These are phyloP conservation scores for Diarsia dahlii DNA, from an alignment of 2,888 invertebrate genomes.

Conservation along the genomic window DNA sequence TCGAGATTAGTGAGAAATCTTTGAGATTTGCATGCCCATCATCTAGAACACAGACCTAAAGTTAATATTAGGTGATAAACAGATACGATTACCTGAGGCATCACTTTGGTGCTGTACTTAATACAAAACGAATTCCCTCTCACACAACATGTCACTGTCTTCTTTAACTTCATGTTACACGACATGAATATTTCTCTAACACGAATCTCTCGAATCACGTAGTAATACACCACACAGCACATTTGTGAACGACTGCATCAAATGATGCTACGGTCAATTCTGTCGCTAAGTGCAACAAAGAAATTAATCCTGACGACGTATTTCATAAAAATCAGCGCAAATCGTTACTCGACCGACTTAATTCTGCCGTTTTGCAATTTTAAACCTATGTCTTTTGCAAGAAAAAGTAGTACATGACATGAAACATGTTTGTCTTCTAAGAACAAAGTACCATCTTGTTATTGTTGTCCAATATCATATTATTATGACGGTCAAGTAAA, in stretches of 20 bases:
- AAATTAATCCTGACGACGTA: conserved; percentile 75
- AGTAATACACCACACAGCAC: conserved; percentile 73
- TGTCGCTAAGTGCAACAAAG: conserved; percentile 80
- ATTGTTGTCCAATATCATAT: conserved; percentile 42
- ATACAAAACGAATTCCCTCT: conserved; percentile 83
- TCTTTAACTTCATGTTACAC: conserved; percentile 86
- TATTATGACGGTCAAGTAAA: conserved; percentile 4
- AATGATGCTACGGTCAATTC: conserved; percentile 74
- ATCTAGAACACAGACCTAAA: conserved; percentile 1
- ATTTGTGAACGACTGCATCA: conserved; percentile 78
- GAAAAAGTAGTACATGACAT: conserved; percentile 76
- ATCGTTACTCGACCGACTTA: conserved; percentile 84
- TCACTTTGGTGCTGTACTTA: conserved; percentile 74
- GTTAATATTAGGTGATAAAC: conserved; percentile 14
- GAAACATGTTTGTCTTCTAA: conserved; percentile 63
- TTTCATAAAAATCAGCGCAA: conserved; percentile 83
- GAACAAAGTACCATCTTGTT: conserved; percentile 58
- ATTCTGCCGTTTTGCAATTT: conserved; percentile 77
- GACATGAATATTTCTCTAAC: conserved; percentile 62
- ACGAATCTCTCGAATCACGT: conserved; percentile 67
- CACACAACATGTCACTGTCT: conserved; percentile 84
- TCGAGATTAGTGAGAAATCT: neutral
- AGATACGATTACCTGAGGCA: conserved; percentile 68
- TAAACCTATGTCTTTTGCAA: conserved; percentile 79
- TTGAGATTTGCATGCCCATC: neutral